A percentile compares a stretch with the other conserved stretches of the same genome.
phyloP scores from a whole-genome alignment of 2,113 vertebrate genomes.

The Gobio gobio region DNA sequence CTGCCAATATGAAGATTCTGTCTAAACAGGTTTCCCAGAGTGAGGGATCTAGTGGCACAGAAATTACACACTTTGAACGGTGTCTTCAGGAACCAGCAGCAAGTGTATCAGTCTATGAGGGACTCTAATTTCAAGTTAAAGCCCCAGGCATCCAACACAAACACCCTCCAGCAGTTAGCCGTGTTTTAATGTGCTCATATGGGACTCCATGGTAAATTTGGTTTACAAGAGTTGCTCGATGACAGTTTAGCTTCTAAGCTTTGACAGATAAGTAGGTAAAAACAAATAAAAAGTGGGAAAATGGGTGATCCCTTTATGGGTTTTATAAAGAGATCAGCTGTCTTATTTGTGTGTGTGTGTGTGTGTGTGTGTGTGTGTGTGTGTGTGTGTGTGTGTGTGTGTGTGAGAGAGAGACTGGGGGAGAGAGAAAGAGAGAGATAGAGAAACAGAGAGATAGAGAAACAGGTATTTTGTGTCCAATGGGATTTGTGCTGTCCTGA shows the following conservation, averaged over 20 bases:
- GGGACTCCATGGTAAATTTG: neutral
- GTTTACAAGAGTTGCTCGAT: neutral
- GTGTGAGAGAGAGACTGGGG: too few relatives aligned
- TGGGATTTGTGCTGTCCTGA: constrained; percentile 41
- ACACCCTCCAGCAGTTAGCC: constrained; percentile 12
- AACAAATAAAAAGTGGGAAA: neutral
- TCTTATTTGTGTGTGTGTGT: neutral
- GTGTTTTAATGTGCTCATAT: neutral
- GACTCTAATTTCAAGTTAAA: neutral
- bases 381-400: too few relatives aligned
- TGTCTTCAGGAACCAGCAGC: neutral
- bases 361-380: too few relatives aligned
- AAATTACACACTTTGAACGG: neutral
- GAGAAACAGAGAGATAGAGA: neutral
- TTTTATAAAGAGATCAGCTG: constrained; percentile 17
- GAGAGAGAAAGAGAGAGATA: too few relatives aligned
- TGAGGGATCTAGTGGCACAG: neutral
- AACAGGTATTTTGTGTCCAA: constrained; percentile 32
- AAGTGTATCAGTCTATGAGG: neutral
- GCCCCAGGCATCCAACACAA: constrained; percentile 16
- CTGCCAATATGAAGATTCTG: neutral
- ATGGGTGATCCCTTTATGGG: too few relatives aligned
- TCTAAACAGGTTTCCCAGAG: neutral
- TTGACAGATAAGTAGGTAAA: neutral
- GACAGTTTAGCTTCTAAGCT: neutral